Conservation (phyloP, 2,113 vertebrate genomes). For the Collichthys lucidus region DNA sequence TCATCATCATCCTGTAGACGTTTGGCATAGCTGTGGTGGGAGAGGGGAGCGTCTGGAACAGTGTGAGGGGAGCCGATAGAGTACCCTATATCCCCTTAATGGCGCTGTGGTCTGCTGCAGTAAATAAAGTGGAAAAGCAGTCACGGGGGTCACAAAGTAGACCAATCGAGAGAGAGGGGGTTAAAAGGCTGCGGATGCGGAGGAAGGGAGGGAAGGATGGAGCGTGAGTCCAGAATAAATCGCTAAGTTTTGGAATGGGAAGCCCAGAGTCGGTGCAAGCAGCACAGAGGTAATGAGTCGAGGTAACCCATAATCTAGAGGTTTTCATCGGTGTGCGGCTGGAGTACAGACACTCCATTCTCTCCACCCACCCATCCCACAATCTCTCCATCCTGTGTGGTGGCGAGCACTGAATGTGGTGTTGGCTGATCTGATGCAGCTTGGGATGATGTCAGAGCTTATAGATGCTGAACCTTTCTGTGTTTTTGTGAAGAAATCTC, state of each 20-base stretch:
- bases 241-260: slow-evolving; percentile 39
- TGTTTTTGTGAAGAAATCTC: slow-evolving; percentile 42
- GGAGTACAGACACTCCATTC: slow-evolving; percentile 24
- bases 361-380: slow-evolving; percentile 13
- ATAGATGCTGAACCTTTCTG: slow-evolving; percentile 32
- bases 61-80: slow-evolving; percentile 49
- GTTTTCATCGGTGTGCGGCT: slow-evolving; percentile 47
- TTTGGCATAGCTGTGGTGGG: slow-evolving; percentile 71
- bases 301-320: slow-evolving; percentile 64
- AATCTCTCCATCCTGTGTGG: slow-evolving; percentile 17
- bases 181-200: slow-evolving; percentile 43
- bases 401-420: background rate
- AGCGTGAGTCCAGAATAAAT: slow-evolving; percentile 53
- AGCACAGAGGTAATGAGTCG: slow-evolving; percentile 44
- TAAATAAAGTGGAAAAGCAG: slow-evolving; percentile 80
- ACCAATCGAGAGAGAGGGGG: slow-evolving; percentile 44
- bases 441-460: slow-evolving; percentile 58
- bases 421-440: slow-evolving; percentile 8
- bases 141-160: slow-evolving; percentile 62
- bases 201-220: slow-evolving; percentile 18
- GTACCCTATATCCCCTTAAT: slow-evolving; percentile 64
- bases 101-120: slow-evolving; percentile 74
- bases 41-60: slow-evolving; percentile 59
- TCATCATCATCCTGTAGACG: slow-evolving; percentile 53
- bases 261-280: slow-evolving; percentile 26